Evolutionary conservation across 2,113 vertebrate genomes (phyloP).

Genomic region (Dicrurus megarhynchus): DNA sequence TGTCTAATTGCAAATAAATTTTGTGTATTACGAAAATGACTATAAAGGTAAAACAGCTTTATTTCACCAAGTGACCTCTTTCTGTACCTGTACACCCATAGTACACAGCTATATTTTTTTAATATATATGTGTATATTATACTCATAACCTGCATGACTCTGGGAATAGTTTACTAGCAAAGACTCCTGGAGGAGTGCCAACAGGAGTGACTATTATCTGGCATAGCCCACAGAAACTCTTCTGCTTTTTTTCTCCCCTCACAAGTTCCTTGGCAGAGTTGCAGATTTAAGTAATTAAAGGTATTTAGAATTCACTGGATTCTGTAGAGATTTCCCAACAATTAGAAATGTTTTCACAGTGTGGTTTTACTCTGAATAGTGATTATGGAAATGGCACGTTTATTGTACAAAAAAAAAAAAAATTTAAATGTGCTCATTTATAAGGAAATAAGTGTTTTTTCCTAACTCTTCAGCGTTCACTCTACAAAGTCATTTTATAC

Average conservation of each 20-base stretch:
- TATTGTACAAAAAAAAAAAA: not conserved
- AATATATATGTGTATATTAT: not conserved
- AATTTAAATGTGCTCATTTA: not conserved
- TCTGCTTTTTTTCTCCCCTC: not conserved
- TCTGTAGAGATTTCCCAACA: conserved; percentile 21
- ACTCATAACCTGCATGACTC: not conserved
- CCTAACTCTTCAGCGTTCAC: not conserved
- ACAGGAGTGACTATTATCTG: not conserved
- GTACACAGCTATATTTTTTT: not conserved
- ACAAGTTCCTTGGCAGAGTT: conserved; percentile 29
- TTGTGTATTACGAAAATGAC: not conserved
- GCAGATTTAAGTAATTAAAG: conserved; percentile 40
- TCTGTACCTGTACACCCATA: not conserved
- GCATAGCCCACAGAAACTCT: not conserved
- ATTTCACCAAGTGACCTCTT: not conserved
- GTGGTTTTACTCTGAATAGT: not conserved
- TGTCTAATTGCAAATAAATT: not conserved
- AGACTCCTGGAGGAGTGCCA: not conserved
- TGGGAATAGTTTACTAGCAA: not conserved
- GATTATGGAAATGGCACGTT: conserved; percentile 8
- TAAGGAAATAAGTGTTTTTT: not conserved
- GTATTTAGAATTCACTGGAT: conserved; percentile 28
- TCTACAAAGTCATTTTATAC: not conserved
- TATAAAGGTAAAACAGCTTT: not conserved
- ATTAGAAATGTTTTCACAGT: conserved; percentile 15